These are phyloP conservation scores for Apocrypta bakeri DNA, from an alignment of 1,140 invertebrate species.

Conservation along the genomic window DNA sequence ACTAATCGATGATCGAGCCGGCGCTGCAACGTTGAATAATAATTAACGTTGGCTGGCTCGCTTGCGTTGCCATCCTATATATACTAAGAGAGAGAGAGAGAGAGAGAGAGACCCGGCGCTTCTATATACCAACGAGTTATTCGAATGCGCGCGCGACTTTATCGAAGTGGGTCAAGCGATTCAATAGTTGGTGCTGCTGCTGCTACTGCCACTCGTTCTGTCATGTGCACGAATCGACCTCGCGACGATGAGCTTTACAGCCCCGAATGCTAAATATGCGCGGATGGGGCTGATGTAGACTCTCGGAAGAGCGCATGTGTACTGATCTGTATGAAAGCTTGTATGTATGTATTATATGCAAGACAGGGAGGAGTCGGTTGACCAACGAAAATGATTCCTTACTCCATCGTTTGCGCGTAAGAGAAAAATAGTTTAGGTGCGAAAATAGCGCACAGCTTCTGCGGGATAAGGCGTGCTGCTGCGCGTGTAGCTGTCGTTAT, in stretches of 20 bases:
- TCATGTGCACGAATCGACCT: slow-evolving; percentile 13
- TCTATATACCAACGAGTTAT: slow-evolving; percentile 65
- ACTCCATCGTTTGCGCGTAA: too few species aligned
- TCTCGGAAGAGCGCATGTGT: too few species aligned
- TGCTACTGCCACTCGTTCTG: slow-evolving; percentile 43
- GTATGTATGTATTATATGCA: too few species aligned
- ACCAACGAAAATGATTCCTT: too few species aligned
- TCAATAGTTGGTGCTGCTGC: slow-evolving; percentile 66
- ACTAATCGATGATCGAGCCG: slow-evolving; percentile 40
- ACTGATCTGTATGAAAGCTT: too few species aligned
- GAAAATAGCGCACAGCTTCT: too few species aligned
- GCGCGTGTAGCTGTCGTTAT: too few species aligned
- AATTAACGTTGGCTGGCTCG: slow-evolving; percentile 69
- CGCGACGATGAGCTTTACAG: background rate
- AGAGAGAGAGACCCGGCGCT: too few species aligned
- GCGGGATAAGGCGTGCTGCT: too few species aligned
- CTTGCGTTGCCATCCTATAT: slow-evolving; percentile 39
- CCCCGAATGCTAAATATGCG: background rate
- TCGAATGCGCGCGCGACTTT: slow-evolving; percentile 68
- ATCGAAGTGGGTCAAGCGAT: slow-evolving; percentile 75
- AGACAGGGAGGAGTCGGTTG: too few species aligned
- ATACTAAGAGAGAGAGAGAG: too few species aligned
- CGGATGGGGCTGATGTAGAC: background rate
- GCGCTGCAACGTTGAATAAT: slow-evolving; percentile 64
- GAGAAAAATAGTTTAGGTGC: too few species aligned